Base-by-base conservation (phyloP, 2,888 invertebrate species). In the Rotaria socialis region DNA sequence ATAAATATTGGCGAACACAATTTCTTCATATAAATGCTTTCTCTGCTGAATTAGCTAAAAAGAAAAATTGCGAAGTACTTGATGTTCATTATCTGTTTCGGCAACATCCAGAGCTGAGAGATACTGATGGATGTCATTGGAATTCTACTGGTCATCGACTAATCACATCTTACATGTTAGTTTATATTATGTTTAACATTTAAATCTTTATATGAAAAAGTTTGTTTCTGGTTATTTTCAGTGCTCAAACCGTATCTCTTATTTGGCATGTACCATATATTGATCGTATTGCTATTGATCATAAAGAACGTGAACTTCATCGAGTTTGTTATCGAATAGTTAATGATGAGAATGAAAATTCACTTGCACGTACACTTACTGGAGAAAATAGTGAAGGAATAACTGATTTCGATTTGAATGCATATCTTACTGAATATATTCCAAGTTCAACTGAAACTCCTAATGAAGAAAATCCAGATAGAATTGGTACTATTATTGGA, bases 1-100 rank as follows among this genome's bases (percentile, higher is more conserved):
- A 80, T 47, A 80, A 47, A 80, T 80, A 80, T 80, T 80, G 47
- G 47, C 43, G 80, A 80, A 80, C 80, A 43, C 80, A 80, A 47
- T 80, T 47, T 47, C 47, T 80, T 24, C 47, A 80, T 47, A 80
- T 80, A 11, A 80, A 80, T 80, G 24, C 47, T 4, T 80, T 80
- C n/a, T 47, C 80, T 2, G 43, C 80, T 47, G 47, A 43, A 80
- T 47, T 80, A 80, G 80, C 80, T n/a, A 80, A 80, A 47, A 43
- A 1, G 24, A 47, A 80, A 47, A 47, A 80, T 47, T 80, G 47
- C n/a, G 80, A 80, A 47, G 80, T 80, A n/a, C n/a, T 80, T 14
- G 80, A 80, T 47, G 43, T 80, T 24, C 80, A 80, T 47, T 80
- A 80, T 80, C 7, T 80, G 47, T 80, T 80, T 80, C 80, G 80